Conservation (phyloP, 2,113 vertebrate species). For the Anguilla japonica region DNA sequence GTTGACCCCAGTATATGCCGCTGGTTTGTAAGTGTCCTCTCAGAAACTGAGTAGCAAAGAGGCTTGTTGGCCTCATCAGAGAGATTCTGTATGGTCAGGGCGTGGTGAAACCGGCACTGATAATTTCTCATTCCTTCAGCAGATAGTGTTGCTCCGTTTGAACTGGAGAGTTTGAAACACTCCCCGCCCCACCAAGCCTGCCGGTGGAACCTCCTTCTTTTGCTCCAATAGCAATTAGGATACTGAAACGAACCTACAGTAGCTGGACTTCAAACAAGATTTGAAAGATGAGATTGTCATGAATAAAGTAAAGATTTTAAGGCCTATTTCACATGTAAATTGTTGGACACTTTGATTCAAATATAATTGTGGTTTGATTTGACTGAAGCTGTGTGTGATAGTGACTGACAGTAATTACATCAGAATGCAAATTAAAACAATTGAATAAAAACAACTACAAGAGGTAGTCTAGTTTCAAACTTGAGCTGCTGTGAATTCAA, state of each 20-base stretch:
- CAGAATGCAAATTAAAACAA: not conserved
- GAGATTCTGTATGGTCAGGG: not conserved
- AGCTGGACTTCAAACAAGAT: not conserved
- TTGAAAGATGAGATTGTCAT: not conserved
- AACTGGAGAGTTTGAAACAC: not conserved
- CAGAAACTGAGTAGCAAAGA: slow-evolving; percentile 2
- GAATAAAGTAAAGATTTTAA: not conserved
- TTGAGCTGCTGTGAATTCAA: no score
- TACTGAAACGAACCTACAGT: not conserved
- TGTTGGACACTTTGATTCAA: not conserved
- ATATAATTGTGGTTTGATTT: not conserved
- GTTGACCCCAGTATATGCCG: not conserved
- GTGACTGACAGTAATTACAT: not conserved
- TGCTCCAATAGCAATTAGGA: not conserved
- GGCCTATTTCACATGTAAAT: not conserved
- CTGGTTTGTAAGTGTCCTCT: not conserved
- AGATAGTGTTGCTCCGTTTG: not conserved
- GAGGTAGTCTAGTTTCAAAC: not conserved
- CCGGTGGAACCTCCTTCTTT: not conserved
- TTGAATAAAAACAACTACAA: not conserved
- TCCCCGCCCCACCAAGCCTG: not conserved
- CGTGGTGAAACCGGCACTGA: not conserved
- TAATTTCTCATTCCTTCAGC: not conserved
- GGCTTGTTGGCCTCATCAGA: not conserved
- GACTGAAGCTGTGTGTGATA: not conserved